Conservation (phyloP, 2,113 vertebrate genomes). For the Cisticola juncidis region DNA sequence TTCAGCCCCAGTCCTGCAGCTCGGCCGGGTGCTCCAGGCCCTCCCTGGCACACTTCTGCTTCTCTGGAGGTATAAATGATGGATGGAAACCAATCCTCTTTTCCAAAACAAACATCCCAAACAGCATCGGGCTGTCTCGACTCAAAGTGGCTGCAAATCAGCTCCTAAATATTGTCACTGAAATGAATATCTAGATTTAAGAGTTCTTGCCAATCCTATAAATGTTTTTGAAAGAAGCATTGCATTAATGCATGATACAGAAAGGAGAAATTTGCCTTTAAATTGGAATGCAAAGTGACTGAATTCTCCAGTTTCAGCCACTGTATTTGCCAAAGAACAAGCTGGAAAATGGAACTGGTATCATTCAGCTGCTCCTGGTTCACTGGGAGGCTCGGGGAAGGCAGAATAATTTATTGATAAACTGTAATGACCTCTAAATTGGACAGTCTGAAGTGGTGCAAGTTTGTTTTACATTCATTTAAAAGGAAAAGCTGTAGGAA, state of each 20-base stretch:
- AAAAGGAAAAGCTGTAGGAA: background rate
- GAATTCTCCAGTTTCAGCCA: slow-evolving; percentile 79
- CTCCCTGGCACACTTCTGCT: background rate
- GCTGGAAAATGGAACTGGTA: slow-evolving; percentile 85
- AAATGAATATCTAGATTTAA: slow-evolving; percentile 69
- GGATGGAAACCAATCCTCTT: background rate
- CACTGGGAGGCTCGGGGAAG: slow-evolving; percentile 13
- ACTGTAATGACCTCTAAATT: background rate
- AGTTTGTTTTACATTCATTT: background rate
- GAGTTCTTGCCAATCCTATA: slow-evolving; percentile 69
- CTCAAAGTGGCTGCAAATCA: slow-evolving; percentile 87
- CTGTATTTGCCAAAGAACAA: slow-evolving; percentile 76
- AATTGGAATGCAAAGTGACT: slow-evolving; percentile 83
- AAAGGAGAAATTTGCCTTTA: slow-evolving; percentile 78
- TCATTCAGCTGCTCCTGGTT: slow-evolving; percentile 68
- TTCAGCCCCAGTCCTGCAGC: background rate
- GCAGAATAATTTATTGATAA: background rate
- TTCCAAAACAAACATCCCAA: slow-evolving; percentile 1
- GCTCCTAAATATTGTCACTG: slow-evolving; percentile 74
- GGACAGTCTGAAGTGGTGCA: background rate
- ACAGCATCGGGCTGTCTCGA: slow-evolving; percentile 18
- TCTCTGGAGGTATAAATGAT: background rate
- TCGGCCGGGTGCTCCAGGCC: background rate
- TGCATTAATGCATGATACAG: slow-evolving; percentile 82
- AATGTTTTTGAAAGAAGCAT: slow-evolving; percentile 73